Conservation (phyloP, 2,888 invertebrate genomes). For the Drosophila aldrichi region DNA sequence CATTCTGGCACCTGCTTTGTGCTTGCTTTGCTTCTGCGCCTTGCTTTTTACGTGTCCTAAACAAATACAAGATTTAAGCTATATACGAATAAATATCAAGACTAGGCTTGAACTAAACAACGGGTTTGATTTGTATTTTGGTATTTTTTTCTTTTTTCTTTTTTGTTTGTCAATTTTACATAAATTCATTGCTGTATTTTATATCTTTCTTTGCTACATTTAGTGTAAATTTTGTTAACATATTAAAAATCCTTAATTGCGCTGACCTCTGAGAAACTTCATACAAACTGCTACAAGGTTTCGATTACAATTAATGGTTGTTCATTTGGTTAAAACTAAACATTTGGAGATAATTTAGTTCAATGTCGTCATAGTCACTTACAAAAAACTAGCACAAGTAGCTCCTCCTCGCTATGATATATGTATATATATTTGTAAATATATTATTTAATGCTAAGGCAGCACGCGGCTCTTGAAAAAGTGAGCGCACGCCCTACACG, state of each 20-base stretch:
- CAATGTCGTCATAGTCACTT: conserved; percentile 52
- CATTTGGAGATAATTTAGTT: conserved; percentile 52
- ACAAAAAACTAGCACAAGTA: conserved; percentile 47
- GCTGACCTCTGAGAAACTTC: conserved; percentile 63
- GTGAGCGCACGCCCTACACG: conserved; percentile 53
- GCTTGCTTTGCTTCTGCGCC: conserved; percentile 34
- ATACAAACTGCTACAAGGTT: conserved; percentile 67
- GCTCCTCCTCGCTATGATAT: conserved; percentile 52
- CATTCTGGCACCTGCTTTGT: conserved; percentile 43
- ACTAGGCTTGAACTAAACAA: conserved; percentile 57
- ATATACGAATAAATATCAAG: conserved; percentile 47
- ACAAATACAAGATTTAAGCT: conserved; percentile 48
- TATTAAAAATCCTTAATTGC: conserved; percentile 65
- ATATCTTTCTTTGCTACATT: conserved; percentile 73
- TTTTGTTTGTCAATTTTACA: conserved; percentile 58
- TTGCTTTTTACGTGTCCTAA: conserved; percentile 39
- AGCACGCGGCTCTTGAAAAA: conserved; percentile 52
- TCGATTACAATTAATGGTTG: conserved; percentile 61
- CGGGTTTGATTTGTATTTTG: conserved; percentile 31
- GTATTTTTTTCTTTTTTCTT: conserved; percentile 28
- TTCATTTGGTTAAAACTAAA: conserved; percentile 68
- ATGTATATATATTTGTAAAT: conserved; percentile 27
- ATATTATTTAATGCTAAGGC: conserved; percentile 57
- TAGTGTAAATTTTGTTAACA: conserved; percentile 66
- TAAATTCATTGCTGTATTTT: conserved; percentile 56